These are phyloP conservation scores for Nasonia longicornis DNA, from an alignment of 1,140 invertebrate species.

Conservation along the genomic window DNA sequence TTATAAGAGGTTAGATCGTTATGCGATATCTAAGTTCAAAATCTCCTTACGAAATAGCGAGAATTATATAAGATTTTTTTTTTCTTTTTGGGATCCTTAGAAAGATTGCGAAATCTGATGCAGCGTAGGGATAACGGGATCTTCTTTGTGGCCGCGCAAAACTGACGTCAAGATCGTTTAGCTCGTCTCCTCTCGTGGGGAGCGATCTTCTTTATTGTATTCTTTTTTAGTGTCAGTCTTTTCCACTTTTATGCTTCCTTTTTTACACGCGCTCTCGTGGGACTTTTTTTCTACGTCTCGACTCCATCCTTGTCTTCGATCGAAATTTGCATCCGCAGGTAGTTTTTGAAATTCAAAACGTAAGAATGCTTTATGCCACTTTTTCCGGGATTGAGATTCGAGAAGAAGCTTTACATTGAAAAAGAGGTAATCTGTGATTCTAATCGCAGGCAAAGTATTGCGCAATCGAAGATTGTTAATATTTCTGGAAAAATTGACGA, in stretches of 20 bases:
- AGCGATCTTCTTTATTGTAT: constrained; percentile 4
- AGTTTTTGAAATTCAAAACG: neutral
- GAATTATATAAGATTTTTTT: neutral
- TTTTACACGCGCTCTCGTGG: neutral
- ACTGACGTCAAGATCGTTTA: neutral
- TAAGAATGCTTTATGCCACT: too few species aligned
- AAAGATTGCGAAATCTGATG: neutral
- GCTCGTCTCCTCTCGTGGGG: neutral
- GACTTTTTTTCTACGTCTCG: neutral
- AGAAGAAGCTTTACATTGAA: too few species aligned
- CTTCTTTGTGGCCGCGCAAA: neutral
- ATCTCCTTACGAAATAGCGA: neutral
- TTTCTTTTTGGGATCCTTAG: neutral
- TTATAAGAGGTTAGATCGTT: too few species aligned
- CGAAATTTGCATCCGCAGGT: neutral
- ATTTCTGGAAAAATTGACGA: too few species aligned
- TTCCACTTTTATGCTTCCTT: neutral
- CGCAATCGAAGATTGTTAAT: too few species aligned
- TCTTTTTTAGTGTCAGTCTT: neutral
- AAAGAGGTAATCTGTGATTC: too few species aligned
- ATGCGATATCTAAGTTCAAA: neutral
- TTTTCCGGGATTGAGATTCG: too few species aligned
- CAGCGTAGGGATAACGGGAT: neutral
- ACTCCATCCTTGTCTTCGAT: neutral
- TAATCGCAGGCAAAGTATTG: too few species aligned